These are phyloP conservation scores for Ypsolopha scabrella DNA, from an alignment of 2,888 invertebrate species.

Conservation along the genomic window DNA sequence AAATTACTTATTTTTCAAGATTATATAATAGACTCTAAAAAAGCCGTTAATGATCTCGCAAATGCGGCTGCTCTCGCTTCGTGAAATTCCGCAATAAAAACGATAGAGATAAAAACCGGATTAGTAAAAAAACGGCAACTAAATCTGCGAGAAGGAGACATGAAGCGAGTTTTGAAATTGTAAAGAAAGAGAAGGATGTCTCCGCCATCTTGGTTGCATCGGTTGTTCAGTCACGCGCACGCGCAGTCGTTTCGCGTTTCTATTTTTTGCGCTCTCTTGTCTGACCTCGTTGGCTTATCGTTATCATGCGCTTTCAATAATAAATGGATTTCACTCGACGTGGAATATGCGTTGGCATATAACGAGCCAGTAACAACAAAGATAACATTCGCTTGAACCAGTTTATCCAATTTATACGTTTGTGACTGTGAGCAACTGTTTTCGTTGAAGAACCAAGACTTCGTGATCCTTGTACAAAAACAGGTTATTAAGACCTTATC, in stretches of 20 bases:
- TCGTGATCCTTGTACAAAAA: too few relatives aligned
- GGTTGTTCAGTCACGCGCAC: conserved; percentile 64
- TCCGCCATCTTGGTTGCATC: conserved; percentile 59
- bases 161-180: conserved; percentile 13
- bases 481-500: too few relatives aligned
- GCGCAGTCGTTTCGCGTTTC: conserved; percentile 60
- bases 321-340: conserved; percentile 11
- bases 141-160: conserved; percentile 34
- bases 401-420: conserved; percentile 10
- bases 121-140: conserved; percentile 51
- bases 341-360: conserved; percentile 8
- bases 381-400: conserved; percentile 13
- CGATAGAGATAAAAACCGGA: conserved; percentile 28
- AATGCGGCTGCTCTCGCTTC: conserved; percentile 15
- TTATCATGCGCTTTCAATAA: conserved; percentile 40
- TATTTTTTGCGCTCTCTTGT: conserved; percentile 63
- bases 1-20: too few relatives aligned
- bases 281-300: conserved; percentile 67
- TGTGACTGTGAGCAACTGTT: conserved; percentile 8
- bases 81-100: conserved; percentile 48
- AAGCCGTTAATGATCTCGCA: background rate
- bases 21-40: too few relatives aligned
- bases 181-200: conserved; percentile 35
- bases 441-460: too few relatives aligned
- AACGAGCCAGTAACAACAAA: conserved; percentile 9